Conservation (phyloP, 2,797 vertebrate species). For the Pipistrellus nathusii region DNA sequence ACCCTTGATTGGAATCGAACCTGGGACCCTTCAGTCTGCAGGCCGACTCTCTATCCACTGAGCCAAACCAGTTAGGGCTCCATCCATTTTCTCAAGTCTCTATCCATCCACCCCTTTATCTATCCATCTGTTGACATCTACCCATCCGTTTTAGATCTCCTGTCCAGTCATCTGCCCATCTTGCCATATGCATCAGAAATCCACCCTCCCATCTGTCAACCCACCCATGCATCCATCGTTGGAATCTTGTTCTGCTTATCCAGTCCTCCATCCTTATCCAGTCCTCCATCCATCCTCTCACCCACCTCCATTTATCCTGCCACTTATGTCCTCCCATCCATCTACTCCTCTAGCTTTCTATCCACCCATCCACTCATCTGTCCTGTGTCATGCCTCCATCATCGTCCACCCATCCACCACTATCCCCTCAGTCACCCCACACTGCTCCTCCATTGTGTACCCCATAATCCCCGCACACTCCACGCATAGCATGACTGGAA, state of each 20-base stretch:
- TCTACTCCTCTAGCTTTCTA: background rate
- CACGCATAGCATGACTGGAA: fast-evolving
- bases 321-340: background rate
- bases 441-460: fast-evolving
- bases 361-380: background rate
- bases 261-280: background rate
- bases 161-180: background rate
- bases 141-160: background rate
- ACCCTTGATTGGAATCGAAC: too few relatives aligned
- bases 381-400: fast-evolving
- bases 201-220: background rate
- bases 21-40: too few relatives aligned
- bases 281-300: background rate
- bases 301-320: background rate
- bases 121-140: background rate
- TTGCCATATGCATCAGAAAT: background rate
- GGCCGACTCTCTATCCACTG: too few relatives aligned
- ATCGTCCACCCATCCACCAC: fast-evolving
- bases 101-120: background rate
- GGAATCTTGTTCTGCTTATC: background rate
- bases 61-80: too few relatives aligned
- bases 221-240: fast-evolving
- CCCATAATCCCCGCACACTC: background rate
- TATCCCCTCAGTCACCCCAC: fast-evolving
- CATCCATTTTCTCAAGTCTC: background rate